Base-by-base conservation (phyloP, 2,888 invertebrate genomes). In the Nasonovia ribisnigri region DNA sequence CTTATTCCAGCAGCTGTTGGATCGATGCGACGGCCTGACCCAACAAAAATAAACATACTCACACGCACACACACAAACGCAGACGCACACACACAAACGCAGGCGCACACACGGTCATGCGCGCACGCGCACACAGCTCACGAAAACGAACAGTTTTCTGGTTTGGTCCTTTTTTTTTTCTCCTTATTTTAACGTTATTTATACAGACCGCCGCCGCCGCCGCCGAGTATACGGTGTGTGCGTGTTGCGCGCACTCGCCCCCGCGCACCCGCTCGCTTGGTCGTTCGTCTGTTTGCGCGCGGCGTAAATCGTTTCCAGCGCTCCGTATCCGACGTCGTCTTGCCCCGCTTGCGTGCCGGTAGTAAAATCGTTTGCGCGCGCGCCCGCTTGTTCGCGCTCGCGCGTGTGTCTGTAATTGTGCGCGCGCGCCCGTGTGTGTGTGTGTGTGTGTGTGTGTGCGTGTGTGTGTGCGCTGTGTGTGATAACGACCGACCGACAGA, bases 21-120 rank as follows among this genome's bases (percentile, higher is more conserved):
- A 90, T 67, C 90, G 90, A 90, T 77, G 60, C 43, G 67, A 42
- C 90, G 90, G 90, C 90, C 90, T 90, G 77, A 90, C 90, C 90
- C 67, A 77, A 90, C 90, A 48, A 90, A 77, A 90, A 77, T 90
- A 90, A 77, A 90, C 48, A 90, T 8, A 60, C 90, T 11, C 67
- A 6, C 48, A 16, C 51, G 10, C 42, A 5, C 24, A 84, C 86
- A 29, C 86, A 60, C 89, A 13, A 42, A 60, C 48, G 1, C 87
- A 13, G 0, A 51, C 90, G 1, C 46, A 11, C 90, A 16, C 60
- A 6, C 90, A 26, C 48, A 8, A n/a, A 26, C 84, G 16, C 48
- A 84, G 43, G 46, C 46, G 26, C 46, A 84, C 84, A 84, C 84
- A 42, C 43, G 26, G 57, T 26, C 57, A 10, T 36, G 36, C 36